phyloP scores from a whole-genome alignment of 2,113 vertebrate species.

The Cryptoleucopteryx plumbea region DNA sequence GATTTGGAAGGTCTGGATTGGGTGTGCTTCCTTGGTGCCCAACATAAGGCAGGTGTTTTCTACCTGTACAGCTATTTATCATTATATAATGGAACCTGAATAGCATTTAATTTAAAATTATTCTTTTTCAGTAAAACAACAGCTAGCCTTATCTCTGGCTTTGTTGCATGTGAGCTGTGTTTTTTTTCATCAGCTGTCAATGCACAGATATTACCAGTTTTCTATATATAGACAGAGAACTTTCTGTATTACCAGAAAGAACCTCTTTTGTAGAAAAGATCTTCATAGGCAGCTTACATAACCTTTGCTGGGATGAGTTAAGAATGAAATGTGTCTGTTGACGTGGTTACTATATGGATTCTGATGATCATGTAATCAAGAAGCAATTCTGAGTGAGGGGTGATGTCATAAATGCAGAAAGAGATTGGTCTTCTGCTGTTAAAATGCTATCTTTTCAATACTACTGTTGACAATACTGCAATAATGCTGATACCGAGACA shows the following conservation, averaged over 20 bases:
- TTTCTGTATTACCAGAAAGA: neutral
- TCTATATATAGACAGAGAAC: neutral
- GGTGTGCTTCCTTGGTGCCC: neutral
- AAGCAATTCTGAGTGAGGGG: neutral
- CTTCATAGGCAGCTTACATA: neutral
- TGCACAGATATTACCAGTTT: neutral
- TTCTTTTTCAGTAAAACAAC: neutral
- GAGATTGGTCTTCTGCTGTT: neutral
- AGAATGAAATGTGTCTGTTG: neutral
- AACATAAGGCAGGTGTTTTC: neutral
- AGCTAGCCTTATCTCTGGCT: neutral
- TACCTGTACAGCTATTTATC: neutral
- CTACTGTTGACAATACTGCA: neutral
- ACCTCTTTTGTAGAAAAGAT: neutral
- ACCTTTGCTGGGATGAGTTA: neutral
- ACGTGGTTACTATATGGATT: neutral
- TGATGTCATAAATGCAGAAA: neutral
- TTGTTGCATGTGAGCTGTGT: neutral
- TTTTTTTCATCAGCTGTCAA: neutral
- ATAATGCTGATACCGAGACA: neutral
- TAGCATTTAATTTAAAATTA: neutral
- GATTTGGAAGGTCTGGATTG: neutral
- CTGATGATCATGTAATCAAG: neutral
- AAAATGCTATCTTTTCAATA: neutral
- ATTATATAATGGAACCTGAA: neutral